Evolutionary conservation across 1,140 invertebrate species (phyloP).

Genomic region (Saccostrea glomerata): DNA sequence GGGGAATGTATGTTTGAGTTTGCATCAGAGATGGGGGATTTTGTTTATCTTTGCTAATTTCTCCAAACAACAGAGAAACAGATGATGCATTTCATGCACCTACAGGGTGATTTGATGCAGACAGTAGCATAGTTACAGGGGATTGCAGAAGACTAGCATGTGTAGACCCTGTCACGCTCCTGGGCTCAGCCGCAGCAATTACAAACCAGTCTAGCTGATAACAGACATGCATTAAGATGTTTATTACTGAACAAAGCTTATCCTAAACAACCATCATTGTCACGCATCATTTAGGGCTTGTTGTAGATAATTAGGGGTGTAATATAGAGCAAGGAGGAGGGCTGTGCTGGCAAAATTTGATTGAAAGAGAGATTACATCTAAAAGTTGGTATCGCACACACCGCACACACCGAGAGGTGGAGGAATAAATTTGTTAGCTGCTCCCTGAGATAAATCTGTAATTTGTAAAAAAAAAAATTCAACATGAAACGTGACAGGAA

Average conservation of each 20-base stretch:
- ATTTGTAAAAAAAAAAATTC: neutral
- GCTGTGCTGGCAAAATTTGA: neutral
- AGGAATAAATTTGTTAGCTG: slow-evolving; percentile 11
- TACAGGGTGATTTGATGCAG: neutral
- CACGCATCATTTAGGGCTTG: neutral
- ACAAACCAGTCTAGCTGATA: slow-evolving; percentile 26
- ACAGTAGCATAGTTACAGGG: neutral
- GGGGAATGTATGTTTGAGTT: neutral
- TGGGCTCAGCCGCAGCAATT: neutral
- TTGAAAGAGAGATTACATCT: neutral
- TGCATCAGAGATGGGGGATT: slow-evolving; percentile 9
- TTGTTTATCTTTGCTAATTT: slow-evolving; percentile 32
- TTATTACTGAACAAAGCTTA: slow-evolving; percentile 28
- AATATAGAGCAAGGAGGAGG: neutral
- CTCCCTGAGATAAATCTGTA: neutral
- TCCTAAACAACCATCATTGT: slow-evolving; percentile 18
- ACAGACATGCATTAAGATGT: slow-evolving; percentile 26
- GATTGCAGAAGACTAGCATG: slow-evolving; percentile 18
- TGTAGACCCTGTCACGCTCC: slow-evolving; percentile 1
- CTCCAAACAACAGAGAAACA: slow-evolving; percentile 19
- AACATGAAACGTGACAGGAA: neutral
- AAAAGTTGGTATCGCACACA: neutral
- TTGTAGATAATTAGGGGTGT: slow-evolving; percentile 15
- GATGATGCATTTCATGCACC: slow-evolving; percentile 12
- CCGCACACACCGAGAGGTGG: slow-evolving; percentile 3